Evolutionary conservation across 2,113 vertebrate genomes (phyloP).

Genomic region (Rhinopithecus roxellana): DNA sequence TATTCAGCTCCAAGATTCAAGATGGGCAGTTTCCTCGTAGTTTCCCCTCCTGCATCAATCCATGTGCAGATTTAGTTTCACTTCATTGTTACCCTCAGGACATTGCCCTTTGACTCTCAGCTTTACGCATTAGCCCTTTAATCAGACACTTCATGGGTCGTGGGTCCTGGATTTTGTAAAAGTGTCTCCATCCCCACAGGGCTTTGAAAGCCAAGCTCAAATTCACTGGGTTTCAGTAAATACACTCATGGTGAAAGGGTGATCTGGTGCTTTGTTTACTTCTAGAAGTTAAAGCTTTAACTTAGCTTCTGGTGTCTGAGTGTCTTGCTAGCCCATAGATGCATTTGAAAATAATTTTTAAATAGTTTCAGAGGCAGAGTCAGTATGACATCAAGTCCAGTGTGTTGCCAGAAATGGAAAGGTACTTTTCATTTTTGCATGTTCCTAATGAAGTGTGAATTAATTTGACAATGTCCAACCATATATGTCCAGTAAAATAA

Average conservation of each 20-base stretch:
- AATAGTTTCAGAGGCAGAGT: not conserved
- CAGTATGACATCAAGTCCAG: not conserved
- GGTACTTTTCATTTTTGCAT: not conserved
- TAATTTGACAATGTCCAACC: slow-evolving; percentile 17
- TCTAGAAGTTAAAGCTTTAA: not conserved
- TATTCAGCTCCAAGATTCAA: not conserved
- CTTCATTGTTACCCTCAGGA: not conserved
- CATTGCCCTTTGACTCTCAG: not conserved
- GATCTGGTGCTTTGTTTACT: not conserved
- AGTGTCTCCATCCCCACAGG: not conserved
- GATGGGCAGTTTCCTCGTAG: not conserved
- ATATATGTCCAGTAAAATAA: not conserved
- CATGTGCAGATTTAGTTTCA: not conserved
- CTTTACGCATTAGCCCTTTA: not conserved
- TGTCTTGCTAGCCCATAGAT: not conserved
- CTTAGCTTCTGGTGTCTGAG: not conserved
- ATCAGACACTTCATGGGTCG: not conserved
- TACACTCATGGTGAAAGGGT: not conserved
- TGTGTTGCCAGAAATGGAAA: not conserved
- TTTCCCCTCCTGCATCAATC: not conserved
- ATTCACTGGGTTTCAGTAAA: not conserved
- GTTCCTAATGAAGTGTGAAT: slow-evolving; percentile 3
- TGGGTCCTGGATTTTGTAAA: not conserved
- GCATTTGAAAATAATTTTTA: not conserved
- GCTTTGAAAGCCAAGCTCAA: not conserved